Base-by-base conservation (phyloP, 2,797 vertebrate genomes). In the Gallirallus australis region DNA sequence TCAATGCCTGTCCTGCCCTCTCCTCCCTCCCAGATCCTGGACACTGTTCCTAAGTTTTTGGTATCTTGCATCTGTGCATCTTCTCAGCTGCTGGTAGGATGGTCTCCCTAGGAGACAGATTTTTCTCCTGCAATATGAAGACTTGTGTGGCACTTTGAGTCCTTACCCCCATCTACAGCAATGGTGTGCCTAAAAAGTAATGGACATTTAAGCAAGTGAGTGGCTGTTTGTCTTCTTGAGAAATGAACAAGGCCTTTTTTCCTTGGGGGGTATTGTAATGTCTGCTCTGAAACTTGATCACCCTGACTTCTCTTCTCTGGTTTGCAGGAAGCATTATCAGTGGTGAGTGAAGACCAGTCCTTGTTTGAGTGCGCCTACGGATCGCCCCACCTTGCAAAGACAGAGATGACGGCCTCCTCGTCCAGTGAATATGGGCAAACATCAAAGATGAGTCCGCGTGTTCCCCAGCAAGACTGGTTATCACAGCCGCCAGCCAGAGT, bases 281-380 rank as follows among this genome's bases (percentile, higher is more conserved):
- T 11, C 11, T 86, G 12, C 68, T 76, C 79, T 96, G 86, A 96
- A 15, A 12, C 6, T 53, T 42, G 72, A 21, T 82, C n/a, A 15
- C 3, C 0, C 56, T 94, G 57, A 83, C 79, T 90, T 86, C n/a
- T 94, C 8, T 47, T 70, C 69, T 94, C 52, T 86, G 63, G 27
- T 50, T 42, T 95, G 40, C 95, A 99, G 99, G 99, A 99, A 98
- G 98, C 98, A 0, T 88, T 99, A 88, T 99, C 98, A n/a, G 98
- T 99, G 87, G 99, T 99, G 97, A 99, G 98, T 50, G 98, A 99
- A 97, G 99, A 99, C 96, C 99, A 98, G 97, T 99, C 98, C 7
- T 89, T 99, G 96, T 99, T 98, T 16, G 98, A 99, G 98, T 99
- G 98, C 6, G 97, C 98, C 91, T 99, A 98, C 98, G 98, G 98